These are phyloP conservation scores for Rhyzopertha dominica DNA, from an alignment of 1,140 invertebrate species.

Conservation along the genomic window DNA sequence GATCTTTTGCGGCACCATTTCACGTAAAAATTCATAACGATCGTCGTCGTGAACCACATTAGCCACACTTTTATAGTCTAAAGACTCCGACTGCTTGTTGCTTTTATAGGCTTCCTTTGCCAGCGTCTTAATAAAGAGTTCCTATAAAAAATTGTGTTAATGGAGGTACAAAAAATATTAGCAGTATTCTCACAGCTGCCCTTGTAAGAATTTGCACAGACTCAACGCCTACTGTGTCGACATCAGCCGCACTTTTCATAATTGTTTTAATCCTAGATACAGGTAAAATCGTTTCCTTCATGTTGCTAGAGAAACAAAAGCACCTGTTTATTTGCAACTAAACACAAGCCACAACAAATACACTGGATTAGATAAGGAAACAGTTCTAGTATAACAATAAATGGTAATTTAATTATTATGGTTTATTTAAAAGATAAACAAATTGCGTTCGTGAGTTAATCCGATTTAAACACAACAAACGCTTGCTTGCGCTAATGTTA, in stretches of 20 bases:
- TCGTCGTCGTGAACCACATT: slow-evolving; percentile 62
- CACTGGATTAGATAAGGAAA: too few species aligned
- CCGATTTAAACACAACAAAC: too few species aligned
- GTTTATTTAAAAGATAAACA: too few species aligned
- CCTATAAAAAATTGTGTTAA: slow-evolving; percentile 46
- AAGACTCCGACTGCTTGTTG: slow-evolving; percentile 38
- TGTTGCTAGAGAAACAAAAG: too few species aligned
- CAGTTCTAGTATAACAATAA: too few species aligned
- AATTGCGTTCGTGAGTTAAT: too few species aligned
- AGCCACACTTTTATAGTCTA: slow-evolving; percentile 66
- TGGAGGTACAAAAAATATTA: too few species aligned
- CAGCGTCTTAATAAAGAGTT: slow-evolving; percentile 63
- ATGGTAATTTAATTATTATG: too few species aligned
- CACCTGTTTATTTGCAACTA: too few species aligned
- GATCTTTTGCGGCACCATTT: slow-evolving; percentile 68
- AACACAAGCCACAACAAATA: too few species aligned
- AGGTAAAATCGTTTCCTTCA: too few species aligned
- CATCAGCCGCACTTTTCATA: slow-evolving; percentile 82
- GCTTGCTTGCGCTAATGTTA: too few species aligned
- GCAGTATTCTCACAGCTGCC: slow-evolving; percentile 60
- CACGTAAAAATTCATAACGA: slow-evolving; percentile 60
- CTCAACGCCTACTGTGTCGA: slow-evolving; percentile 71
- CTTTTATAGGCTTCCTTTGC: slow-evolving; percentile 55
- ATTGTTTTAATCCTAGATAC: slow-evolving; percentile 72
- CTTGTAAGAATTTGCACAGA: slow-evolving; percentile 65